These are phyloP conservation scores for Ditula angustiorana DNA, from an alignment of 2,888 invertebrate species.

Conservation along the genomic window DNA sequence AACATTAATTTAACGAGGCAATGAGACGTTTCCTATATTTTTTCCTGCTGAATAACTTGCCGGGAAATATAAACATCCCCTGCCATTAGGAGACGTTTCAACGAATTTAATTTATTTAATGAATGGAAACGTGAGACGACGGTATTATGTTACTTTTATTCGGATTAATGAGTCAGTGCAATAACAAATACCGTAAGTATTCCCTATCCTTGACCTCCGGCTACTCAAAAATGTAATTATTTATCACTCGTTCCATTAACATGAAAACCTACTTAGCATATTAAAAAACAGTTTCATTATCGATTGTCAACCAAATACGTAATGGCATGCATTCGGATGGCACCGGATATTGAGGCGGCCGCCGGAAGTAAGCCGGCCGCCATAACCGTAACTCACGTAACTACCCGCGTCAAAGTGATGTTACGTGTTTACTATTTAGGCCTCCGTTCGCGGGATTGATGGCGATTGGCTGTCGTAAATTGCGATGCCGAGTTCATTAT, in stretches of 20 bases:
- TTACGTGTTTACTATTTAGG: conserved; percentile 67
- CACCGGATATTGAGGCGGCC: conserved; percentile 61
- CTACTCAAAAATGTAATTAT: not conserved
- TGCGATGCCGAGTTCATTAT: conserved; percentile 38
- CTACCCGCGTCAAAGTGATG: conserved; percentile 62
- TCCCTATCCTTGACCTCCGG: conserved; percentile 1
- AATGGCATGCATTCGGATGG: conserved; percentile 49
- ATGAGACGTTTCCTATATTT: conserved; percentile 53
- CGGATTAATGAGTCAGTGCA: conserved; percentile 10
- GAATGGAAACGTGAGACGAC: conserved; percentile 50
- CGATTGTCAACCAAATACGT: conserved; percentile 21
- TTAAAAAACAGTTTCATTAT: not conserved
- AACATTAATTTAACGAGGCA: conserved; percentile 54
- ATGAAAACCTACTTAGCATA: not conserved
- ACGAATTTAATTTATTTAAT: conserved; percentile 56
- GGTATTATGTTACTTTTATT: conserved; percentile 34
- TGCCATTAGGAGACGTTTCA: conserved; percentile 44
- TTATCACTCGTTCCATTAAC: too few species aligned
- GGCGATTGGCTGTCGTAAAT: conserved; percentile 50
- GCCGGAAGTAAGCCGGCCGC: conserved; percentile 58
- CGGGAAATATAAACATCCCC: conserved; percentile 51
- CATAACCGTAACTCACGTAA: conserved; percentile 71
- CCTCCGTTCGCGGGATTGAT: conserved; percentile 59
- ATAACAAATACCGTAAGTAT: not conserved
- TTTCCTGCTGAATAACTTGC: conserved; percentile 44